Evolutionary conservation across 2,797 vertebrate genomes (phyloP).

Genomic region (Artibeus lituratus): DNA sequence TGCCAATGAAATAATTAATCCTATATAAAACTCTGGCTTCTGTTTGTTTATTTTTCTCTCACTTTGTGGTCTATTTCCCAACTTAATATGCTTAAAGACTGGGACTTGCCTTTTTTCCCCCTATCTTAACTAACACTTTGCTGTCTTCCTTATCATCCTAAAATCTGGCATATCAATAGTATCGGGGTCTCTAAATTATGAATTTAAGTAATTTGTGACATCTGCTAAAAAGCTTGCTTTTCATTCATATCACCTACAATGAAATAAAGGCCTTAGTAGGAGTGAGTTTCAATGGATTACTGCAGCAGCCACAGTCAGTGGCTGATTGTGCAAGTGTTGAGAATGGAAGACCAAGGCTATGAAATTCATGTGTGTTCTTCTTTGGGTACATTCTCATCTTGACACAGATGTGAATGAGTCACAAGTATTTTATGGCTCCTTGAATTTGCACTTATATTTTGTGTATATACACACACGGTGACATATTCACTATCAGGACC

Average conservation of each 20-base stretch:
- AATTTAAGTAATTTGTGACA: background rate
- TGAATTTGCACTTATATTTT: background rate
- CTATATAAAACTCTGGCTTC: background rate
- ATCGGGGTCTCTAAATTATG: background rate
- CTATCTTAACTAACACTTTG: background rate
- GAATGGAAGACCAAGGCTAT: background rate
- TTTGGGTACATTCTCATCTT: background rate
- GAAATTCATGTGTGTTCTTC: accelerated
- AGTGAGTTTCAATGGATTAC: background rate
- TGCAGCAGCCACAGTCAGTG: background rate
- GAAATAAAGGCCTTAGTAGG: background rate
- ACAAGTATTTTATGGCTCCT: background rate
- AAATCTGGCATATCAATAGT: background rate
- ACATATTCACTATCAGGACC: background rate
- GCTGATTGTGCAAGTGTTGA: background rate
- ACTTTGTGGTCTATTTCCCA: background rate
- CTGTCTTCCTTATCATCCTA: background rate
- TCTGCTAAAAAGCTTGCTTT: background rate
- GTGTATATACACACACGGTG: background rate
- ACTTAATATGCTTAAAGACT: background rate
- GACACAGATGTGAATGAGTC: background rate
- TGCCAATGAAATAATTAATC: background rate
- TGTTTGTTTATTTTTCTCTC: background rate
- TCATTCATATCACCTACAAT: background rate
- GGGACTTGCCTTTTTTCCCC: background rate